Conservation (phyloP, 2,797 vertebrate genomes). For the Mus spretus region DNA sequence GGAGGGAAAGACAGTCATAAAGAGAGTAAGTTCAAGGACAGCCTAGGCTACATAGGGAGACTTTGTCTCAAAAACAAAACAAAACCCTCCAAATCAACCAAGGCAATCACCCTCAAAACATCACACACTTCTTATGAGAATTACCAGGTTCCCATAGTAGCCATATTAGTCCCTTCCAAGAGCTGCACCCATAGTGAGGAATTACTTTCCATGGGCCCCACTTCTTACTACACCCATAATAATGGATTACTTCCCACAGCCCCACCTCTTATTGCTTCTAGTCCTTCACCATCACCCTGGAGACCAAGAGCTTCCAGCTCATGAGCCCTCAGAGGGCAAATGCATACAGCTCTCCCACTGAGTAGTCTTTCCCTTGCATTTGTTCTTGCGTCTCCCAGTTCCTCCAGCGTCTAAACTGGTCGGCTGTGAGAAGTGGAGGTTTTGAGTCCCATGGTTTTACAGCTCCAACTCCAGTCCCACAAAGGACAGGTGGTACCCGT, state of each 20-base stretch:
- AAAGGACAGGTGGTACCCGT: not conserved
- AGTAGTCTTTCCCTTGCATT: not conserved
- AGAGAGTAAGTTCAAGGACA: no score
- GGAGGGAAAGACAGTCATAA: no score
- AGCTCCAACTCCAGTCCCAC: not conserved
- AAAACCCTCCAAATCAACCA: not conserved
- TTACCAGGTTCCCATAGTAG: not conserved
- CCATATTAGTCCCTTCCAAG: not conserved
- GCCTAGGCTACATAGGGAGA: no score
- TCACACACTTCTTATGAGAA: not conserved
- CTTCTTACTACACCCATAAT: not conserved
- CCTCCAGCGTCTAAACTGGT: not conserved
- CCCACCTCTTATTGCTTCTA: no score
- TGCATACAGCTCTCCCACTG: not conserved
- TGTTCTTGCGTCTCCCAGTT: not conserved
- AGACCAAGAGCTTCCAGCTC: not conserved
- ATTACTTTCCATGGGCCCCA: no score
- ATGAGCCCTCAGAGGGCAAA: not conserved
- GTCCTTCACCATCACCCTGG: not conserved
- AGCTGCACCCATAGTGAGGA: not conserved
- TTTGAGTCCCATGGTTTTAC: not conserved
- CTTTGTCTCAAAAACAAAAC: no score
- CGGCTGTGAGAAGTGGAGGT: not conserved
- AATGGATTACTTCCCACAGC: not conserved
- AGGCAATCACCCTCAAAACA: not conserved